phyloP scores from a whole-genome alignment of 35 echinoderm and acorn worm species.

The Patiria miniata region DNA sequence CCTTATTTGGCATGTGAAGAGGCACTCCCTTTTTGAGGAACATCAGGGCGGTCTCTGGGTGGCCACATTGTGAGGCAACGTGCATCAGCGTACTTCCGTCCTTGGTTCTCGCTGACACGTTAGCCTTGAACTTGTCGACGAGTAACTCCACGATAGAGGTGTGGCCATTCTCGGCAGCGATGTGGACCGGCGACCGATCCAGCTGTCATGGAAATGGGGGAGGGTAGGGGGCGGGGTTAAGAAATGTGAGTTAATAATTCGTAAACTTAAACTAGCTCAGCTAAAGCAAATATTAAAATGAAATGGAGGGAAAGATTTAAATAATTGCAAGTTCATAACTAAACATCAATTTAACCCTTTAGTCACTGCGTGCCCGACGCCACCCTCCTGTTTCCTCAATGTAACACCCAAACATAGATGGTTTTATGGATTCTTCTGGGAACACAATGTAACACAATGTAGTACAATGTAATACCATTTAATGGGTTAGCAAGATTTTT shows the following conservation, averaged over 20 bases:
- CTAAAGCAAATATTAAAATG: neutral
- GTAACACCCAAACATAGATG: too few relatives aligned
- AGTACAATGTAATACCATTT: too few relatives aligned
- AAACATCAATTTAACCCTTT: too few relatives aligned
- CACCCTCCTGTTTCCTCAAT: too few relatives aligned
- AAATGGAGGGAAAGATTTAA: neutral
- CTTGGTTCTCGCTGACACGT: constrained; percentile 91
- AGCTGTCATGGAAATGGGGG: constrained; percentile 56
- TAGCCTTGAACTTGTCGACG: constrained; percentile 96
- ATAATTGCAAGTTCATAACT: too few relatives aligned
- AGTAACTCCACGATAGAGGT: constrained; percentile 84
- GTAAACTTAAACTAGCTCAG: neutral
- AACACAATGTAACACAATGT: too few relatives aligned
- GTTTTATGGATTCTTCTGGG: too few relatives aligned
- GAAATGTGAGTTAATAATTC: too few relatives aligned
- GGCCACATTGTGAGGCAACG: constrained; percentile 96
- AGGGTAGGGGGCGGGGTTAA: neutral
- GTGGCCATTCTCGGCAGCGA: constrained; percentile 95
- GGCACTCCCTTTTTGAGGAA: constrained; percentile 99
- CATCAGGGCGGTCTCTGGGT: constrained; percentile 90
- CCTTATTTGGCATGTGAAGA: constrained; percentile 99
- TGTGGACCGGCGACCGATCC: constrained; percentile 93
- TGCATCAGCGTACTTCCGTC: constrained; percentile 98
- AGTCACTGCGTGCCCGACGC: too few relatives aligned
- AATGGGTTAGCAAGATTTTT: too few relatives aligned